Conservation (phyloP, 2,888 invertebrate genomes). For the Cotesia congregata region DNA sequence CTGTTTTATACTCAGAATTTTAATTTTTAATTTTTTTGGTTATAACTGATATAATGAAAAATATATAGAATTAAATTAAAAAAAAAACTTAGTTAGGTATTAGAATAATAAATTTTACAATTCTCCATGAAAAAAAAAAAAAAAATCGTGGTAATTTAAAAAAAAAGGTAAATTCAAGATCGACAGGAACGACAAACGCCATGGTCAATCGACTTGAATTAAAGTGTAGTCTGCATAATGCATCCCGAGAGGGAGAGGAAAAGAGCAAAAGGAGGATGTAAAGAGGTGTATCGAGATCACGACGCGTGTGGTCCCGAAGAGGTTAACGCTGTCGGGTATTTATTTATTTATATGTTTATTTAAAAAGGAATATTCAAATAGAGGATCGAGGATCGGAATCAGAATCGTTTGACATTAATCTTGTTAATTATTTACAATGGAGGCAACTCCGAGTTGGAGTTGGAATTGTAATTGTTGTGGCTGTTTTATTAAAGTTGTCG, state of each 20-base stretch:
- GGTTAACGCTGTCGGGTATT: slow-evolving; percentile 21
- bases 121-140: too few species aligned
- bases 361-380: neutral
- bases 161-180: slow-evolving; percentile 6
- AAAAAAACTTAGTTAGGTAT: too few species aligned
- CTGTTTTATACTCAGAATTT: too few species aligned
- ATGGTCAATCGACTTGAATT: slow-evolving; percentile 44
- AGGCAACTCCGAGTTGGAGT: neutral
- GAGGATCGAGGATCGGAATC: slow-evolving; percentile 38
- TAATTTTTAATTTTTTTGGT: too few species aligned
- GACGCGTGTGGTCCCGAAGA: slow-evolving; percentile 59
- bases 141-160: too few species aligned
- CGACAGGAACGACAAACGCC: slow-evolving; percentile 43
- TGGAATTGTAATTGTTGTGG: neutral
- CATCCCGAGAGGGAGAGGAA: slow-evolving; percentile 30
- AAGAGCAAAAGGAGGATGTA: slow-evolving; percentile 14
- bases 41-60: too few species aligned
- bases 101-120: too few species aligned
- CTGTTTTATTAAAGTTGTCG: neutral
- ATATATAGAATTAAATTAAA: too few species aligned
- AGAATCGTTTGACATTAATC: slow-evolving; percentile 37
- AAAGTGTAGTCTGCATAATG: slow-evolving; percentile 20
- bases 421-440: slow-evolving; percentile 29
- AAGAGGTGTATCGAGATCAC: slow-evolving; percentile 54
- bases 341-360: slow-evolving; percentile 34